Evolutionary conservation across 2,888 invertebrate genomes (phyloP).

Genomic region (Nezara viridula): DNA sequence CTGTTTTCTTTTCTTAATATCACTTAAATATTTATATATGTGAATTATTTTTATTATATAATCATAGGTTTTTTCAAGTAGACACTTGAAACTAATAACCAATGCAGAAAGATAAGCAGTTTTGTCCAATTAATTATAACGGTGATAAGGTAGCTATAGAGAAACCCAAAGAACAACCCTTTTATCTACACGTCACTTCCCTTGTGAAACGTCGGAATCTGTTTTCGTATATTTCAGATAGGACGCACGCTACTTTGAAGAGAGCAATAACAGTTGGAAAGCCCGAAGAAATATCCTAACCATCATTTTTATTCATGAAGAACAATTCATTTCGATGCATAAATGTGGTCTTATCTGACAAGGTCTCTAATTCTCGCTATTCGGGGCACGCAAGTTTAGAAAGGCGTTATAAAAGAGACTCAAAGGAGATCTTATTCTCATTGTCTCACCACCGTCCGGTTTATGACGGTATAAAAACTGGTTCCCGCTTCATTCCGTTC

Average conservation of each 20-base stretch:
- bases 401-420: slow-evolving; percentile 22
- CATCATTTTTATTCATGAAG: slow-evolving; percentile 33
- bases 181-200: slow-evolving; percentile 24
- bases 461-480: slow-evolving; percentile 47
- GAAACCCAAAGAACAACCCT: not conserved
- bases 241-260: slow-evolving; percentile 35
- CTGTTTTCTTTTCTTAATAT: no score
- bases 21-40: no score
- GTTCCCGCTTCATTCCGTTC: slow-evolving; percentile 28
- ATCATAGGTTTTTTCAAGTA: no score
- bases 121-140: not conserved
- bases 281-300: not conserved
- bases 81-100: no score
- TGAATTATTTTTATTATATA: no score
- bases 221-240: slow-evolving; percentile 9
- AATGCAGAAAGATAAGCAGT: not conserved
- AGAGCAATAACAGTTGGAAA: not conserved
- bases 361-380: slow-evolving; percentile 18
- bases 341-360: slow-evolving; percentile 37
- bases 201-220: not conserved
- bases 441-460: slow-evolving; percentile 33
- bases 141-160: not conserved
- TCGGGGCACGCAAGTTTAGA: slow-evolving; percentile 43
- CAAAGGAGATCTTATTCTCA: not conserved
- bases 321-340: slow-evolving; percentile 18